Conservation (phyloP, 2,797 vertebrate species). For the Steatocranus sp. region DNA sequence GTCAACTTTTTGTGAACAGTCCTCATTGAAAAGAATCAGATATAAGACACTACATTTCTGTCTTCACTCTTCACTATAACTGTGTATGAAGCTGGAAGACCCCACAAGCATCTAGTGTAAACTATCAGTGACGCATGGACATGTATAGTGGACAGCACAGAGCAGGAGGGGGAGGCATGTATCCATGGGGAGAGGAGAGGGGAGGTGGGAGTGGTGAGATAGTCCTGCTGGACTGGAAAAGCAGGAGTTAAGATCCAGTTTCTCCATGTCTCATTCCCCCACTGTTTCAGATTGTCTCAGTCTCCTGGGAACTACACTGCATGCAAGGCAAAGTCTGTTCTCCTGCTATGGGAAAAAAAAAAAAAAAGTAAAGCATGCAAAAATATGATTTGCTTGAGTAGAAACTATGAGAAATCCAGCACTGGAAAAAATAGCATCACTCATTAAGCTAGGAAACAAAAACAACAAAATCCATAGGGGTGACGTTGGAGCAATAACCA, state of each 20-base stretch:
- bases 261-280: conserved; percentile 1
- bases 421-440: neutral
- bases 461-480: neutral
- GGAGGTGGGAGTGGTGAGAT: conserved; percentile 27
- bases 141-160: neutral
- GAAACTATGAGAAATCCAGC: conserved; percentile 12
- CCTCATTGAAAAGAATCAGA: neutral
- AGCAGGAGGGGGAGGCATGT: neutral
- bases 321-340: conserved; percentile 13
- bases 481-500: neutral
- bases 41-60: neutral
- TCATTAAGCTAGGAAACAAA: conserved; percentile 1
- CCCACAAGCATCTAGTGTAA: neutral
- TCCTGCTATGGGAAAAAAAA: conserved; percentile 7
- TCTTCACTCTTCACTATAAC: neutral
- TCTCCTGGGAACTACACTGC: conserved; percentile 40
- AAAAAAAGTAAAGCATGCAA: neutral
- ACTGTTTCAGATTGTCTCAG: conserved; percentile 4
- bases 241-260: conserved; percentile 20
- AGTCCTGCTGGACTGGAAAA: conserved; percentile 16
- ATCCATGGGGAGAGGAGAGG: neutral
- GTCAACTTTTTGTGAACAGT: neutral
- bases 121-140: neutral
- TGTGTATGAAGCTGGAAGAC: neutral
- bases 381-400: neutral